Evolutionary conservation across 2,888 invertebrate genomes (phyloP).

Genomic region (Antitype chi): DNA sequence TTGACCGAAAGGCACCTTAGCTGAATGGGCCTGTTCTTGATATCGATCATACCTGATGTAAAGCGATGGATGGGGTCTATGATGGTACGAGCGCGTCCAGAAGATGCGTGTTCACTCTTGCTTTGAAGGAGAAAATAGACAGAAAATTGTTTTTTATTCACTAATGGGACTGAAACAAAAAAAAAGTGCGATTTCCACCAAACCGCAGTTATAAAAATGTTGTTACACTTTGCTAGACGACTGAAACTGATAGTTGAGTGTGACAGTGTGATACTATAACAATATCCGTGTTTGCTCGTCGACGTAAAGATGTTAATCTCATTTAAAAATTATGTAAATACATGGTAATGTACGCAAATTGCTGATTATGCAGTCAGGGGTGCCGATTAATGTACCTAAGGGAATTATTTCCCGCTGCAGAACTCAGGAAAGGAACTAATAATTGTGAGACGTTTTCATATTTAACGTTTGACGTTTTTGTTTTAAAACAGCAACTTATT

Average conservation of each 20-base stretch:
- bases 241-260: neutral
- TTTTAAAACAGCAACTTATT: neutral
- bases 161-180: too few species aligned
- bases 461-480: neutral
- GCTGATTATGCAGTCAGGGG: constrained; percentile 25
- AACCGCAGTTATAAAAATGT: too few species aligned
- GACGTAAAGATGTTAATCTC: constrained; percentile 23
- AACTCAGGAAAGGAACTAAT: constrained; percentile 4
- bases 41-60: too few species aligned
- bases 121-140: too few species aligned
- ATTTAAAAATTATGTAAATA: constrained; percentile 46
- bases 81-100: too few species aligned
- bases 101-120: too few species aligned
- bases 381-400: constrained; percentile 35
- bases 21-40: too few species aligned
- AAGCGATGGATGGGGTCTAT: too few species aligned
- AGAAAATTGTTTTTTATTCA: too few species aligned
- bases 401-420: constrained; percentile 8
- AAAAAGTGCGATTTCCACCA: too few species aligned
- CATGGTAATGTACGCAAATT: constrained; percentile 48
- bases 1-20: too few species aligned
- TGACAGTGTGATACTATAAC: neutral
- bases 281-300: neutral
- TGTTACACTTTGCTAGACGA: too few species aligned
- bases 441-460: neutral